phyloP scores from a whole-genome alignment of 1,140 invertebrate species.

The Ephestia elutella region DNA sequence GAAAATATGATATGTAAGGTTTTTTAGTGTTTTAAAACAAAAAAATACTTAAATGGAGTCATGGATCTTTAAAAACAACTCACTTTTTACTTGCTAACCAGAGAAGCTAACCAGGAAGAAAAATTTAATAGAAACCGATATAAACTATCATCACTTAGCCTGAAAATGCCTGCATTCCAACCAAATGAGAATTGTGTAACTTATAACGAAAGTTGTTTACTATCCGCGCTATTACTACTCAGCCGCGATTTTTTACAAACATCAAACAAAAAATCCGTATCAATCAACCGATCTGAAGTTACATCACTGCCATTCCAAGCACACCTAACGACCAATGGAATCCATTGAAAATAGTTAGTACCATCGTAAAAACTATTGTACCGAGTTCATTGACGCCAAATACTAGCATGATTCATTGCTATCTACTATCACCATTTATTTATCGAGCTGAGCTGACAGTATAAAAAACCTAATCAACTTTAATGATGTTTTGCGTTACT shows the following conservation, averaged over 20 bases:
- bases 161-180: background rate
- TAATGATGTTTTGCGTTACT: conserved; percentile 32
- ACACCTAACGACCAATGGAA: conserved; percentile 22
- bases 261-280: background rate
- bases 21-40: background rate
- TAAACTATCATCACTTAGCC: background rate
- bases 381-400: conserved; percentile 34
- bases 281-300: background rate
- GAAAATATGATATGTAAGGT: background rate
- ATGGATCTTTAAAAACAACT: too few species aligned
- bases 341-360: conserved; percentile 27
- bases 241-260: background rate
- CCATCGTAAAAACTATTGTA: conserved; percentile 42
- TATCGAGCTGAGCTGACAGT: conserved; percentile 35
- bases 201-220: background rate
- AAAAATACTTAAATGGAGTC: background rate
- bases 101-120: too few species aligned
- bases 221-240: too few species aligned
- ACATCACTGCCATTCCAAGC: background rate
- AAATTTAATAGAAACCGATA: too few species aligned
- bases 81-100: too few species aligned
- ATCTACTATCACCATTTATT: conserved; percentile 35
- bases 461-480: conserved; percentile 37
- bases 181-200: background rate
- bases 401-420: conserved; percentile 37